Base-by-base conservation (phyloP, 2,888 invertebrate species). In the Acleris sparsana region DNA sequence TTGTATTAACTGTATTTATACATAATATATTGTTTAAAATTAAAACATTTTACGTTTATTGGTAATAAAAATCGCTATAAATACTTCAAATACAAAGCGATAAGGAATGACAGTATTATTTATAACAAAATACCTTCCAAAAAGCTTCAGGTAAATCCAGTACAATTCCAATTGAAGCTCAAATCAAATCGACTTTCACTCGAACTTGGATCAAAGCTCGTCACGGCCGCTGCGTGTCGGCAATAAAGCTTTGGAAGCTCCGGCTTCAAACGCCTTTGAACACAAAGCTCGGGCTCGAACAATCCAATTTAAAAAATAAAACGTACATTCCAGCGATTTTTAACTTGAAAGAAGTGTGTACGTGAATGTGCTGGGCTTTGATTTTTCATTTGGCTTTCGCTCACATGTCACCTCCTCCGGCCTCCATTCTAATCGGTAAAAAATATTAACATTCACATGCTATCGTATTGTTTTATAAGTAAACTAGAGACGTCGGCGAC, bases 261-360 rank as follows among this genome's bases (percentile, higher is more conserved):
- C 33, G 59, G 51, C 57, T 57, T 63, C 60, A 65, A 65, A 61
- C 65, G 65, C 60, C 65, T 65, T 60, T 61, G 60, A 65, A 53
- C 53, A 51, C 57, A 25, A 44, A 57, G 64, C 59, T 17, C 60
- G 55, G 53, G 63, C 33, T 48, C 55, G 44, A 17, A 53, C 60
- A 61, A 61, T 61, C 65, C 65, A 65, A 65, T 65, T 65, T 65
- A 46, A 65, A 65, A 65, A 65, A 44, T 55, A 65, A 65, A 61
- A 61, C 65, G 65, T 44, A 61, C 65, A 65, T 65, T 61, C 60
- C 51, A 43, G n/a, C 17, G 53, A 22, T 43, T 55, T 61, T 56
- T 56, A 55, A 56, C 64, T 43, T n/a, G 20, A 22, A n/a, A 53
- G 53, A 29, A 33, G 39, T 39, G 39, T 33, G 33, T 33, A 33